Evolutionary conservation across 2,888 invertebrate genomes (phyloP).

Genomic region (Alloplasta piceator): DNA sequence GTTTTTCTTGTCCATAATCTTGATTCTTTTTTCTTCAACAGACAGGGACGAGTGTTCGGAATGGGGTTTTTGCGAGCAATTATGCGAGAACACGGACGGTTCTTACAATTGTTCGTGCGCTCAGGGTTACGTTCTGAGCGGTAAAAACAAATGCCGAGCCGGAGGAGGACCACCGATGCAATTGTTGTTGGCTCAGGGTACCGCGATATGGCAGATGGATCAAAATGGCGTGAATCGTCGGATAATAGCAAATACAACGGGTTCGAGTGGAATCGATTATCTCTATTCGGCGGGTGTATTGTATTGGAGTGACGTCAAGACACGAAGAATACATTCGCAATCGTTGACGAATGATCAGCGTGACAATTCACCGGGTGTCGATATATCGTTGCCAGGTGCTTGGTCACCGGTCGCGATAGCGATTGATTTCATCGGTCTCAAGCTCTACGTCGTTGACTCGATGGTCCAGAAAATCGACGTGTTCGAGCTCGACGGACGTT

Average conservation of each 20-base stretch:
- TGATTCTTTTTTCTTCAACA: constrained; percentile 70
- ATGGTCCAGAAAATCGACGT: constrained; percentile 97
- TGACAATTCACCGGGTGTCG: constrained; percentile 83
- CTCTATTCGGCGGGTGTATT: constrained; percentile 90
- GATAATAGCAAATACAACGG: constrained; percentile 91
- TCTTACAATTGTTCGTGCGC: constrained; percentile 94
- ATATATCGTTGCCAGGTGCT: constrained; percentile 91
- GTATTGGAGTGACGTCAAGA: constrained; percentile 96
- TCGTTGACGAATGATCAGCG: constrained; percentile 75
- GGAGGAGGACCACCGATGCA: constrained; percentile 86
- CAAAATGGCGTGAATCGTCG: constrained; percentile 87
- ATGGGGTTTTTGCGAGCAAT: constrained; percentile 98
- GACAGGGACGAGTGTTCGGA: constrained; percentile 96
- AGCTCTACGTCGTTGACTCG: constrained; percentile 96
- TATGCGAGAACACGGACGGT: constrained; percentile 94
- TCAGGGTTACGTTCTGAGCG: constrained; percentile 89
- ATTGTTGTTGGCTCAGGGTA: constrained; percentile 89
- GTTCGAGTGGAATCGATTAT: constrained; percentile 94
- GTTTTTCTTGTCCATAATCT: too few species aligned
- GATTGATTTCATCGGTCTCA: constrained; percentile 98
- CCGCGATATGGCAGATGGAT: constrained; percentile 89
- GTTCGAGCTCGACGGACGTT: constrained; percentile 93
- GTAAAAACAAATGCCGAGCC: constrained; percentile 87
- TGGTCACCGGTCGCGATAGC: constrained; percentile 96
- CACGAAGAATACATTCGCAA: constrained; percentile 89